phyloP scores from a whole-genome alignment of 1,140 invertebrate species.

The Drosophila prosaltans region DNA sequence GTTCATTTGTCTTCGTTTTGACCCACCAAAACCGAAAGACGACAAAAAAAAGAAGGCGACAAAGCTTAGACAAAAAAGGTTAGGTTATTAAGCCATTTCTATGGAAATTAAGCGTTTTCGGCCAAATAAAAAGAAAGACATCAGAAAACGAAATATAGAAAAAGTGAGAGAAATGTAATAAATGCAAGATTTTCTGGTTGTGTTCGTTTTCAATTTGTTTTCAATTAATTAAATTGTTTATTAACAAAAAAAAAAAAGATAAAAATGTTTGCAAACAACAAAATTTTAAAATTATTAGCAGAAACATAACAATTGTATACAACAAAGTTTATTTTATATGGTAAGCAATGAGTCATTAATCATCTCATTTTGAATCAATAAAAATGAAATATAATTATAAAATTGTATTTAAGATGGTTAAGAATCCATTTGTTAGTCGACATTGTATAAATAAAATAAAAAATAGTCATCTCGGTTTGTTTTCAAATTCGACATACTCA shows the following conservation, averaged over 20 bases:
- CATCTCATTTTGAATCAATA: too few relatives aligned
- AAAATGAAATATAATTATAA: too few relatives aligned
- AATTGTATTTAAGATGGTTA: too few relatives aligned
- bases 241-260: neutral
- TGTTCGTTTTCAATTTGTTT: neutral
- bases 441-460: too few relatives aligned
- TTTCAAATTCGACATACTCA: too few relatives aligned
- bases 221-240: conserved; percentile 6
- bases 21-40: conserved; percentile 23
- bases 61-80: conserved; percentile 55
- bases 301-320: too few relatives aligned
- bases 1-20: conserved; percentile 49
- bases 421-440: too few relatives aligned
- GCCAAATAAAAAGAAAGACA: conserved; percentile 9
- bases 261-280: neutral
- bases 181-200: neutral
- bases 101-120: conserved; percentile 9
- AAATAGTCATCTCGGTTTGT: too few relatives aligned
- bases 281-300: too few relatives aligned
- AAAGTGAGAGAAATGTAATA: neutral
- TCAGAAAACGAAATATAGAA: neutral
- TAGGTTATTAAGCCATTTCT: conserved; percentile 56
- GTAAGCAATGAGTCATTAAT: too few relatives aligned
- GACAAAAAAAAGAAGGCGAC: neutral
- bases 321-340: too few relatives aligned